phyloP scores from a whole-genome alignment of 35 echinoderm and acorn worm species.

The Hemicentrotus pulcherrimus region DNA sequence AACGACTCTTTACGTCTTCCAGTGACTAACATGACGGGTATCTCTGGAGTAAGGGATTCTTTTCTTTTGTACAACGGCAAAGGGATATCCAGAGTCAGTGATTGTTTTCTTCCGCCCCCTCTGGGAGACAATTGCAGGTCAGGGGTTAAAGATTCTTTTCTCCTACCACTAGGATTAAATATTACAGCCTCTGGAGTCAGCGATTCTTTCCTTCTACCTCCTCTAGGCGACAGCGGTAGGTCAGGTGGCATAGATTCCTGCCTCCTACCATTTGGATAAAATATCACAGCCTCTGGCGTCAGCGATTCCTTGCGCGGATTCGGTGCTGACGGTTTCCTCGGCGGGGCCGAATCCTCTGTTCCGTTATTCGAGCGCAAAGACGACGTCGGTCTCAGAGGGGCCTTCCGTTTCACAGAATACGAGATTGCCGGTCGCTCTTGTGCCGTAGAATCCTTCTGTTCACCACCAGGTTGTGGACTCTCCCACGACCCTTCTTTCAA shows the following conservation, averaged over 20 bases:
- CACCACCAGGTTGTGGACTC: not conserved
- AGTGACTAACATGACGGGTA: constrained; percentile 17
- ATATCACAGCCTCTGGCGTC: not conserved
- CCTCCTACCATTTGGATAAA: not conserved
- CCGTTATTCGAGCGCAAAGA: not conserved
- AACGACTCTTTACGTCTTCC: constrained; percentile 24
- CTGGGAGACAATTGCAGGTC: not conserved
- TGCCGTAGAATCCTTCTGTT: not conserved
- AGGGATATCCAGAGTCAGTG: not conserved
- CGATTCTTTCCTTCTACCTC: not conserved
- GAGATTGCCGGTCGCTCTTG: not conserved
- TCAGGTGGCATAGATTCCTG: not conserved
- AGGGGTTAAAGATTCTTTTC: constrained; percentile 31
- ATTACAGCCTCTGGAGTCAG: not conserved
- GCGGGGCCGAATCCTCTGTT: not conserved
- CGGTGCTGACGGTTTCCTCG: not conserved
- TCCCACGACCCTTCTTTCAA: constrained; percentile 14
- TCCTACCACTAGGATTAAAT: not conserved
- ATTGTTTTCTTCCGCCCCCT: not conserved
- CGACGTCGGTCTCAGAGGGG: not conserved
- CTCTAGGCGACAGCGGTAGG: not conserved
- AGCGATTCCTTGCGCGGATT: not conserved
- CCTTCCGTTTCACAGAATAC: constrained; percentile 14
- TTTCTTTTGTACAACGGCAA: constrained; percentile 24
- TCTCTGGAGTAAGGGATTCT: constrained; percentile 10